Percentiles rank a stretch among this genome's conserved stretches.
These are phyloP conservation scores for Heloderma charlesbogerti DNA, from an alignment of 2,113 vertebrate species.

Conservation along the genomic window DNA sequence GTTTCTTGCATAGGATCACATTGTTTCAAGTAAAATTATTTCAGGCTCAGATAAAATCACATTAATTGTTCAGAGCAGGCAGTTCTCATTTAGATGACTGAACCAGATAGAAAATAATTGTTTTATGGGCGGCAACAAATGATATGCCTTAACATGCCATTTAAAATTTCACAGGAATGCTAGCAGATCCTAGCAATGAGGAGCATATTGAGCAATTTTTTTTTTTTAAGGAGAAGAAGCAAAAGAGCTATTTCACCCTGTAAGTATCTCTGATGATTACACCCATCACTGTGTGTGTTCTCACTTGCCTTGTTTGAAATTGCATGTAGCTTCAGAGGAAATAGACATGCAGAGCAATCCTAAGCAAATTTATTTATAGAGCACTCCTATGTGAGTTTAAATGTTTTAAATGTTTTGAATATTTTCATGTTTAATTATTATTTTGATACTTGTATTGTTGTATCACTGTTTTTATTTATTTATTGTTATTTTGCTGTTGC, in stretches of 20 bases:
- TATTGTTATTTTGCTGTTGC: too few species aligned
- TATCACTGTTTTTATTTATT: too few species aligned
- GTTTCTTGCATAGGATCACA: constrained; percentile 3
- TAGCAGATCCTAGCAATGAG: constrained; percentile 46
- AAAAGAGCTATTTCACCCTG: constrained; percentile 39
- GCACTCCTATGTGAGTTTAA: accelerated
- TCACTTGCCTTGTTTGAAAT: constrained; percentile 24
- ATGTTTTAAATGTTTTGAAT: background rate
- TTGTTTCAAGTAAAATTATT: background rate
- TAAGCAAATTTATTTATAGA: accelerated
- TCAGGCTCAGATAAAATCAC: constrained; percentile 6
- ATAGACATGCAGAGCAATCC: constrained; percentile 4
- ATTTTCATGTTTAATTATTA: too few species aligned
- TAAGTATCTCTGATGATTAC: background rate
- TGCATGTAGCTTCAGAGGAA: background rate
- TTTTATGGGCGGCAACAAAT: constrained; percentile 50
- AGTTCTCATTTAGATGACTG: constrained; percentile 18
- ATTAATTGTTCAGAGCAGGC: background rate
- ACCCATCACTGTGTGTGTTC: constrained; percentile 21
- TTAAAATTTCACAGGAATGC: constrained; percentile 46
- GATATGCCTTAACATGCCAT: constrained; percentile 15
- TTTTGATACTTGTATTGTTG: too few species aligned
- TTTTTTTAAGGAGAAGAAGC: background rate
- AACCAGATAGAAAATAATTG: background rate
- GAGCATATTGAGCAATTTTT: constrained; percentile 54